Evolutionary conservation across 2,888 invertebrate species (phyloP), one percentile per base, ranked within the genome.

Genomic region (Erebia epiphron): DNA sequence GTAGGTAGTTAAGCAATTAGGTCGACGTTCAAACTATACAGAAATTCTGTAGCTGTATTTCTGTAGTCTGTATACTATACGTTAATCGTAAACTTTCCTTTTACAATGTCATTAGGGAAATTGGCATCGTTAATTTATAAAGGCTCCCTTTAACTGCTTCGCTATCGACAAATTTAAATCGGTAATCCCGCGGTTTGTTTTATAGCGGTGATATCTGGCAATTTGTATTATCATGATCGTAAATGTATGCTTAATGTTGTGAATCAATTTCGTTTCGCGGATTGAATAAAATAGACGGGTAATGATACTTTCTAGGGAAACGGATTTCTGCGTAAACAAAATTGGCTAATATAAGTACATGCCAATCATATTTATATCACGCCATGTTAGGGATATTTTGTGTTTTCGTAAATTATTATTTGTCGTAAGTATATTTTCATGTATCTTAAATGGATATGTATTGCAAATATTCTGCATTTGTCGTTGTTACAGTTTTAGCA

Each of bases 61-160:
- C 77, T 50, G n/a, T 50, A 50, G 35, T 35, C 35, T 35, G 5
- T 35, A 83, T 82, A 35, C 82, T 84, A 85, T 84, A 84, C 82
- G 80, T 83, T 83, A 85, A 87, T 88, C 89, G 90, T 90, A 87
- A 92, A 91, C 84, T 88, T 91, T 87, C 86, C 91, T 89, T 92
- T 92, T 91, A 92, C 90, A 91, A 83, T 88, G 89, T 92, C 91
- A 92, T 93, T 92, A 92, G 90, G 91, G 87, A 92, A 92, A 93
- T 92, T 91, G 90, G 84, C 82, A 76, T 87, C 90, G 89, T 91
- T 92, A 90, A 91, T 92, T 91, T 91, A 88, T 89, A 90, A 87
- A 87, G 84, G 83, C 83, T 81, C 84, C 85, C 85, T 85, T 86
- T 87, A 87, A 90, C 86, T 86, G 89, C 84, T 85, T 80, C 81